Conservation (phyloP, 2,113 vertebrate species). For the Vireo altiloquus region DNA sequence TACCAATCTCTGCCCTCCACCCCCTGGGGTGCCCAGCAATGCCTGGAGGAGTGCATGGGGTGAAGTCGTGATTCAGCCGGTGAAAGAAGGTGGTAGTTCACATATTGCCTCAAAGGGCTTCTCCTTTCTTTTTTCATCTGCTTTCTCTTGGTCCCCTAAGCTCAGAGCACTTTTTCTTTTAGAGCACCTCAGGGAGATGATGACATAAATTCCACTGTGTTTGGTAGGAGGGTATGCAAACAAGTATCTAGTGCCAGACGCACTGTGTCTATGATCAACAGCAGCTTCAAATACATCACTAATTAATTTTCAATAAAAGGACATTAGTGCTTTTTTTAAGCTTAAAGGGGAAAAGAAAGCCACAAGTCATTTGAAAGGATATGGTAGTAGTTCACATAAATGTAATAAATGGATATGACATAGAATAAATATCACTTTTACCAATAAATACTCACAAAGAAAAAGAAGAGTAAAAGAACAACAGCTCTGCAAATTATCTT, state of each 20-base stretch:
- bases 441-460: not conserved
- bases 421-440: not conserved
- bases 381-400: not conserved
- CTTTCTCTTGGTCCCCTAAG: not conserved
- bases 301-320: not conserved
- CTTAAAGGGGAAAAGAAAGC: not conserved
- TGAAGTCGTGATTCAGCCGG: not conserved
- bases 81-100: not conserved
- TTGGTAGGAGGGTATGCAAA: not conserved
- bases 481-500: not conserved
- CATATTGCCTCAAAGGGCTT: not conserved
- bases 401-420: not conserved
- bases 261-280: not conserved
- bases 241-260: not conserved
- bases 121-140: not conserved
- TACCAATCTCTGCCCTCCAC: fast-evolving
- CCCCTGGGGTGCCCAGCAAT: not conserved
- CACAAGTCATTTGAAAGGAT: not conserved
- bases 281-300: not conserved
- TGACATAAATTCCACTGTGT: not conserved
- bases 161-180: not conserved
- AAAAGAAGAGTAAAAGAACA: not conserved
- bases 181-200: not conserved
- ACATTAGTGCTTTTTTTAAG: not conserved
- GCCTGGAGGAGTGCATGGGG: not conserved